These are phyloP conservation scores for Crotalus viridis DNA, from an alignment of 2,113 vertebrate species.

Conservation along the genomic window DNA sequence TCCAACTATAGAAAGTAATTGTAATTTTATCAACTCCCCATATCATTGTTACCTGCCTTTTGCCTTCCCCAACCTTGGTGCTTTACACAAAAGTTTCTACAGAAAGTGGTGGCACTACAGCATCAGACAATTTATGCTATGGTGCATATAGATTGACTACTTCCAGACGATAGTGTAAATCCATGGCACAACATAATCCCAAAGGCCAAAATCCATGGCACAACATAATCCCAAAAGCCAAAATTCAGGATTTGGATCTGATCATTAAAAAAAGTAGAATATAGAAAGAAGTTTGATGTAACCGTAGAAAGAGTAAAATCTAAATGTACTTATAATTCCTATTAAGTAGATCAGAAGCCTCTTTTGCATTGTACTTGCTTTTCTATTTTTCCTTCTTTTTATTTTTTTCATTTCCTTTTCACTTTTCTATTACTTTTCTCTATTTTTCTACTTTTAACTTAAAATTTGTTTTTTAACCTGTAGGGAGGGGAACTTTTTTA, in stretches of 20 bases:
- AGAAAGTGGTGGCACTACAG: background rate
- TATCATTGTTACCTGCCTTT: background rate
- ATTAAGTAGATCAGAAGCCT: background rate
- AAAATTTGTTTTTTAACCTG: background rate
- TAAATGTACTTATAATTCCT: background rate
- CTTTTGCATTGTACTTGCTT: background rate
- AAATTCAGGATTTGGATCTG: background rate
- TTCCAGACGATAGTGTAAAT: background rate
- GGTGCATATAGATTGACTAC: background rate
- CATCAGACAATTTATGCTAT: background rate
- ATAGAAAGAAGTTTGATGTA: background rate
- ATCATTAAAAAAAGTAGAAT: background rate
- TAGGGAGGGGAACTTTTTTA: background rate
- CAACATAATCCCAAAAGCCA: background rate
- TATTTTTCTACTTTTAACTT: background rate
- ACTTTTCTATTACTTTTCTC: background rate
- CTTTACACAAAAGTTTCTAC: background rate
- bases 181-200: background rate
- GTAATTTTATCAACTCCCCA: background rate
- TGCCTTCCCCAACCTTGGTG: background rate
- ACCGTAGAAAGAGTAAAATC: background rate
- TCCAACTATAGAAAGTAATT: background rate
- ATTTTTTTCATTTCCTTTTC: background rate
- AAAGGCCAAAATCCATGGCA: background rate
- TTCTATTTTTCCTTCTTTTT: background rate